Evolutionary conservation across 2,888 invertebrate species (phyloP).

Genomic region (Axea sp.): DNA sequence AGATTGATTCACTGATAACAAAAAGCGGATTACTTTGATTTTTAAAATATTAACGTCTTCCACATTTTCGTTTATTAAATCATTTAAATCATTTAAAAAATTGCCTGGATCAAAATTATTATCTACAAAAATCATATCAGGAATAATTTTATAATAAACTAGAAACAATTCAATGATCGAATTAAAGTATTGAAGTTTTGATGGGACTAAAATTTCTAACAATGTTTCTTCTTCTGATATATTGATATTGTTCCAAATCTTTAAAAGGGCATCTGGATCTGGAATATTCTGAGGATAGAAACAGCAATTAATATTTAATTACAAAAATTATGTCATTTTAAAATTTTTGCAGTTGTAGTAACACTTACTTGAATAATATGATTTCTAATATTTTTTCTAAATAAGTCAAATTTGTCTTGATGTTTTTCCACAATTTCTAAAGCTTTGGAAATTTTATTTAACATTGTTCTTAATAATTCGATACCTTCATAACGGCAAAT

Average conservation of each 20-base stretch:
- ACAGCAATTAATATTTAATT: not conserved
- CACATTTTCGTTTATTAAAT: conserved; percentile 38
- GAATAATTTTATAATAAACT: conserved; percentile 80
- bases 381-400: conserved; percentile 65
- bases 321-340: too few species aligned
- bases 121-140: conserved; percentile 76
- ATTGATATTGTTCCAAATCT: conserved; percentile 72
- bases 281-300: conserved; percentile 73
- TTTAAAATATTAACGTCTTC: conserved; percentile 70
- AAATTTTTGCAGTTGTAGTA: not conserved
- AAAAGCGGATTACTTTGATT: conserved; percentile 78
- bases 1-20: conserved; percentile 65
- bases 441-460: conserved; percentile 78
- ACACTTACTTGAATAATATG: conserved; percentile 66
- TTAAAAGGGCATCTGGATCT: conserved; percentile 72
- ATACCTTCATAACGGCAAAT: conserved; percentile 75
- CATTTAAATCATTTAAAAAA: conserved; percentile 65
- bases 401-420: conserved; percentile 48
- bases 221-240: conserved; percentile 55
- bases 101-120: conserved; percentile 59
- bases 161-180: conserved; percentile 82
- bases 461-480: conserved; percentile 78
- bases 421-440: conserved; percentile 51
- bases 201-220: conserved; percentile 59
- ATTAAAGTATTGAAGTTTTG: conserved; percentile 66